Conservation (phyloP, 2,888 invertebrate genomes). For the Lasioglossum pauxillum region DNA sequence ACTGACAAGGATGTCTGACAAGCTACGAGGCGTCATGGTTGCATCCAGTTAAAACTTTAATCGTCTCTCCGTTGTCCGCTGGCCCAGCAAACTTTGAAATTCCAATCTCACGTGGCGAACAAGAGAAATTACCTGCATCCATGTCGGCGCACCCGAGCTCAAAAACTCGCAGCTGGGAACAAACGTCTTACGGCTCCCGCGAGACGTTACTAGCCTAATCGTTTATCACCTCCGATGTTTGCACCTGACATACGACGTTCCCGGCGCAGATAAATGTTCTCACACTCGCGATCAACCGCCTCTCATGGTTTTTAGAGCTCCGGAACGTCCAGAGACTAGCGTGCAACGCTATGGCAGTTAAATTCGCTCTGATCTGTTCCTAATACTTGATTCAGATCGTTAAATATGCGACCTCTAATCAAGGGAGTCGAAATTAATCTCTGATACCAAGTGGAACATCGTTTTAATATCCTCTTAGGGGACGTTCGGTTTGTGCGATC, state of each 20-base stretch:
- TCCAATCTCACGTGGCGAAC: conserved; percentile 13
- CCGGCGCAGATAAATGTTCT: conserved; percentile 58
- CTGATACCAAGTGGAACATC: not conserved
- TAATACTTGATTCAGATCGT: not conserved
- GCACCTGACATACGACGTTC: conserved; percentile 45
- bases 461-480: not conserved
- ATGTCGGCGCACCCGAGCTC: not conserved
- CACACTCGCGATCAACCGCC: conserved; percentile 3
- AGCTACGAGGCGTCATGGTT: not conserved
- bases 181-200: conserved; percentile 24
- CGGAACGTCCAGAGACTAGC: not conserved
- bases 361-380: not conserved
- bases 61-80: conserved; percentile 18
- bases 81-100: conserved; percentile 32
- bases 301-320: conserved; percentile 15
- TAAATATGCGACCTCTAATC: not conserved
- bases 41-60: conserved; percentile 22
- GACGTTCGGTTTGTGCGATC: not conserved
- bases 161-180: conserved; percentile 17
- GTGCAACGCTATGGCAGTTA: not conserved
- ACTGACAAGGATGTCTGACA: not conserved
- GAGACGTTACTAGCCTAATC: conserved; percentile 31
- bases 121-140: not conserved
- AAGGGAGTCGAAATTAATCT: conserved; percentile 18
- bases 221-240: conserved; percentile 59